A percentile compares a stretch with the other conserved stretches of the same genome.
Evolutionary conservation across 37 sponge, comb jelly and placozoan genomes (phyloP).

Genomic region (Chondrosia reniformis): DNA sequence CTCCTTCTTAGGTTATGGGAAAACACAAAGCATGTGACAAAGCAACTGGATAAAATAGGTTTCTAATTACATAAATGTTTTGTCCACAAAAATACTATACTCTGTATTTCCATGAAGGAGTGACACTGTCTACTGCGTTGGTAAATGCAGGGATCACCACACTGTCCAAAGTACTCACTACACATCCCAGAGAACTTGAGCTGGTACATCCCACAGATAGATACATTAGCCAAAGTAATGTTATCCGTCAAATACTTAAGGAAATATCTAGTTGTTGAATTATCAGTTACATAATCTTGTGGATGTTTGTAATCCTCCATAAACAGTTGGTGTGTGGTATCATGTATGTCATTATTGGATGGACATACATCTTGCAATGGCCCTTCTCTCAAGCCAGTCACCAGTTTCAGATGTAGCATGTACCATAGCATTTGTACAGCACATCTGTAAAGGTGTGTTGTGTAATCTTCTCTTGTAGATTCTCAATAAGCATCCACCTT

Average conservation of each 20-base stretch:
- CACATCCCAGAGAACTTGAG: constrained; percentile 94
- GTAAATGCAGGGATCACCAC: constrained; percentile 95
- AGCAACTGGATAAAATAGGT: constrained; percentile 95
- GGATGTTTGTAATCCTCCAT: too few species aligned
- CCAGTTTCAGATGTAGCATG: too few species aligned
- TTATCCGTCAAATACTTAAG: too few species aligned
- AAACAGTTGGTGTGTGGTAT: too few species aligned
- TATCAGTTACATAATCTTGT: too few species aligned
- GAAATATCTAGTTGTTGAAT: too few species aligned
- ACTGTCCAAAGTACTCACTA: constrained; percentile 56
- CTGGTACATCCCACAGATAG: constrained; percentile 63
- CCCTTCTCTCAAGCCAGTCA: too few species aligned
- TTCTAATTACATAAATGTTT: too few species aligned
- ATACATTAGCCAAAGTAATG: too few species aligned
- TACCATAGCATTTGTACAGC: too few species aligned
- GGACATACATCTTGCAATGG: too few species aligned
- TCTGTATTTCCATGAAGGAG: constrained; percentile 27
- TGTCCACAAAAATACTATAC: not conserved
- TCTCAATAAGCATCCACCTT: constrained; percentile 89
- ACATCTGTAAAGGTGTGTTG: not conserved
- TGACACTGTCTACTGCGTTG: constrained; percentile 74
- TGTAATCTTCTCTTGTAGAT: constrained; percentile 35
- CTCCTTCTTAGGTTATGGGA: constrained; percentile 85
- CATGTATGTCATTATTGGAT: too few species aligned
- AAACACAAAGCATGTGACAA: constrained; percentile 84